Conservation (phyloP, 2,888 invertebrate genomes). For the Nomada ruficornis region DNA sequence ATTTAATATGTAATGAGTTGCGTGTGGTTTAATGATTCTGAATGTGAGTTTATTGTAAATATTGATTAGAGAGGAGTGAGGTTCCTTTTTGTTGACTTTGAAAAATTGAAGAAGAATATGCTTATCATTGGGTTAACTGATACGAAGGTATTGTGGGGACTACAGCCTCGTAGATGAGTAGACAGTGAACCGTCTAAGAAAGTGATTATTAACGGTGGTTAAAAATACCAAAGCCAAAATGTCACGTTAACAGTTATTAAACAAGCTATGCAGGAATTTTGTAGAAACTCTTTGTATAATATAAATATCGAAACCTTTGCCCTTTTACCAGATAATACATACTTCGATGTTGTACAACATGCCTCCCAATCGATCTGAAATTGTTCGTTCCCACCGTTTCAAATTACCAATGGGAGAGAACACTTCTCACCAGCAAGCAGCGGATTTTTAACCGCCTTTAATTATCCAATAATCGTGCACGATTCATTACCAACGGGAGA, state of each 20-base stretch:
- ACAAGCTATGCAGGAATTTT: not conserved
- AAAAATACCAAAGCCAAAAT: slow-evolving; percentile 2
- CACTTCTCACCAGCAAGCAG: not conserved
- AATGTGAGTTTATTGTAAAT: not conserved
- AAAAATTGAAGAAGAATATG: too few species aligned
- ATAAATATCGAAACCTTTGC: not conserved
- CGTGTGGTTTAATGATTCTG: not conserved
- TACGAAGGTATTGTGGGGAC: not conserved
- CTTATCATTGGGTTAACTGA: not conserved
- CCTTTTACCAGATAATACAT: not conserved
- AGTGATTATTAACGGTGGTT: not conserved
- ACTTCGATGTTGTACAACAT: not conserved
- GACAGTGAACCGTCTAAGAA: not conserved
- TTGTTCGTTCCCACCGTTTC: slow-evolving; percentile 33
- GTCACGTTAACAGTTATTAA: not conserved
- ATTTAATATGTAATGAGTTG: too few species aligned
- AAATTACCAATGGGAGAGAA: not conserved
- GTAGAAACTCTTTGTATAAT: not conserved
- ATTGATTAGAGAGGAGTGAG: too few species aligned
- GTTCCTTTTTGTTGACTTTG: too few species aligned
- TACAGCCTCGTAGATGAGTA: not conserved
- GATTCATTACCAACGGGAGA: slow-evolving; percentile 26
- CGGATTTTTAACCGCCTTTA: slow-evolving; percentile 10
- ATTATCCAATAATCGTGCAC: slow-evolving; percentile 28
- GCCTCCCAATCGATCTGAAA: not conserved